Evolutionary conservation across 2,113 vertebrate genomes (phyloP), one percentile per base, ranked within the genome.

Genomic region (Diadophis punctatus): DNA sequence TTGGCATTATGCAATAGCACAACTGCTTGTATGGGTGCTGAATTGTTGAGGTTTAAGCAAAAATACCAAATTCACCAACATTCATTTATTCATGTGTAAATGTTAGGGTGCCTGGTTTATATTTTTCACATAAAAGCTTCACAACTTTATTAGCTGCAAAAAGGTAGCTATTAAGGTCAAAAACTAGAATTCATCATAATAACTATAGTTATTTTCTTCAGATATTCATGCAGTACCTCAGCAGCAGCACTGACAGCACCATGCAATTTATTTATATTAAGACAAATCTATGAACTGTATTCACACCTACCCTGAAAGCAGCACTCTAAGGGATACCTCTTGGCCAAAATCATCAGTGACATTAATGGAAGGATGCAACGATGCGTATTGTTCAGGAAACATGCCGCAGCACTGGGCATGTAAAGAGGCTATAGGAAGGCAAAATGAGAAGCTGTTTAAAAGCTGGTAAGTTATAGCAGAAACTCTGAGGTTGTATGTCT

Each of bases 191-290:
- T 97, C 95, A 93, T 96, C 93, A 56, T 91, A 85, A 89, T 96
- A 96, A 96, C 93, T 96, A 96, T 94, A 95, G 95, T 96, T 96
- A 96, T 97, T 97, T 97, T 94, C 93, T 97, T 95, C 94, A 96
- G 95, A 92, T 95, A 96, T 97, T 97, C 96, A 96, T 96, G 95
- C 95, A 94, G 95, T 95, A 90, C 97, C 96, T 96, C 96, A 97
- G 96, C 95, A 93, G 95, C 96, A 96, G 96, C 95, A 95, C 95
- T 96, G 97, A 96, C 96, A 96, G 96, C 95, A 91, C 95, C 95
- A 90, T 97, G 95, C 95, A 94, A 94, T 97, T 97, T 97, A 95
- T 96, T 97, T 96, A 93, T 27, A 8, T 14, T 0, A 96, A 96
- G 87, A 94, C 95, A 96, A 95, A 96, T 94, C 93, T 96, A 94